Percentiles rank a stretch among this genome's conserved stretches.
phyloP scores from a whole-genome alignment of 2,888 invertebrate genomes.

The Litoditis marina region DNA sequence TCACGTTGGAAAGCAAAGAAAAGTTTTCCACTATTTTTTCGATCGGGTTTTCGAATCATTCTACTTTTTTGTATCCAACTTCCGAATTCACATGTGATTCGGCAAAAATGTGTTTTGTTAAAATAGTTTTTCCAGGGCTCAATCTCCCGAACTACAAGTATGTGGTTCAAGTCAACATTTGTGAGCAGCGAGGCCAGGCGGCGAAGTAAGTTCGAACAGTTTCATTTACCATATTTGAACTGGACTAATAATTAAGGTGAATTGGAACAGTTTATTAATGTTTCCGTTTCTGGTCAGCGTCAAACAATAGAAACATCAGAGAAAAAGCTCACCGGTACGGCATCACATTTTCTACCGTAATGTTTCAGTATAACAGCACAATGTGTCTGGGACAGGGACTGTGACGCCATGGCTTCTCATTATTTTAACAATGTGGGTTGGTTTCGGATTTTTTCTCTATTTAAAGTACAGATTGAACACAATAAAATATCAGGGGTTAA shows the following conservation, averaged over 20 bases:
- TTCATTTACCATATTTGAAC: neutral
- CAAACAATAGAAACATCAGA: no score
- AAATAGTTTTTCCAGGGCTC: slow-evolving; percentile 11
- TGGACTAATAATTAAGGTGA: neutral
- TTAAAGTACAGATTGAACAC: no score
- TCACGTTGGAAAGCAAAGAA: no score
- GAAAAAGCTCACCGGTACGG: no score
- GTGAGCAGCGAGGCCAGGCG: slow-evolving; percentile 18
- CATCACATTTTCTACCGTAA: neutral
- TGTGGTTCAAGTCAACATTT: slow-evolving; percentile 13
- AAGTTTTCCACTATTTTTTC: no score
- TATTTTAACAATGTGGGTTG: slow-evolving; percentile 11
- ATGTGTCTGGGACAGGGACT: slow-evolving; percentile 18
- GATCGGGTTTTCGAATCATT: no score
- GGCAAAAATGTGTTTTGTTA: no score
- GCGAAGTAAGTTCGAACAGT: slow-evolving; percentile 14
- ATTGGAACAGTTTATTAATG: neutral
- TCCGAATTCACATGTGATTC: no score
- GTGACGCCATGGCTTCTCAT: slow-evolving; percentile 8
- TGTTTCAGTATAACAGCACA: slow-evolving; percentile 15
- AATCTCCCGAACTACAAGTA: slow-evolving; percentile 17
- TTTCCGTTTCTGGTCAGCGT: no score
- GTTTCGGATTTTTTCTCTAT: no score
- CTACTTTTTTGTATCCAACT: no score
- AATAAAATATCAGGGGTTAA: no score